phyloP scores from a whole-genome alignment of 2,797 vertebrate genomes.

The Malacoctenus gilli region DNA sequence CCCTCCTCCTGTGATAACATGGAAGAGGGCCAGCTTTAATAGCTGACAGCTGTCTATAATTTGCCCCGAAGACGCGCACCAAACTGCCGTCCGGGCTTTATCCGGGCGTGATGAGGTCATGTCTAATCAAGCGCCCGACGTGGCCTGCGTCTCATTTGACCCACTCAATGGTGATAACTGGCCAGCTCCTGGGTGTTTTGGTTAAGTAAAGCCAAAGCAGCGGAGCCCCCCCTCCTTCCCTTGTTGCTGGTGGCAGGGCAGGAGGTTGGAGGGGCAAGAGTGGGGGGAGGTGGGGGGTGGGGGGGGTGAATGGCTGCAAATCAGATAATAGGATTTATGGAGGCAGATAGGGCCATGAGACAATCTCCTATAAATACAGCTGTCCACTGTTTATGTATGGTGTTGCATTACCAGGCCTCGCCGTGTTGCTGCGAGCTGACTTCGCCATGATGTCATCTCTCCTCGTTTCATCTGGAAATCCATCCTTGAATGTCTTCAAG shows the following conservation, averaged over 20 bases:
- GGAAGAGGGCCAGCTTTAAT: constrained; percentile 59
- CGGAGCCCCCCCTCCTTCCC: neutral
- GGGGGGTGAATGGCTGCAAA: constrained; percentile 52
- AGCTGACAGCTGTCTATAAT: constrained; percentile 71
- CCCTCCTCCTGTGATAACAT: constrained; percentile 47
- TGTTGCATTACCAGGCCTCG: constrained; percentile 76
- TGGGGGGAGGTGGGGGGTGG: too few species aligned
- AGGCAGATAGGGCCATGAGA: constrained; percentile 73
- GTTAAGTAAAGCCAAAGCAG: constrained; percentile 55
- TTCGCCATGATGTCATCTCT: constrained; percentile 82
- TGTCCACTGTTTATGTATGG: constrained; percentile 81
- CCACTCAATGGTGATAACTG: constrained; percentile 44
- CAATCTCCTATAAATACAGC: constrained; percentile 83
- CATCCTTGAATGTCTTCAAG: constrained; percentile 73
- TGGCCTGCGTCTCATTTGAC: constrained; percentile 24
- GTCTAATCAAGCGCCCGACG: constrained; percentile 44
- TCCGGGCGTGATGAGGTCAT: constrained; percentile 64
- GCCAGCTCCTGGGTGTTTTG: constrained; percentile 31
- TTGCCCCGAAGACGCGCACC: constrained; percentile 42
- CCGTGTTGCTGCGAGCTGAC: constrained; percentile 73
- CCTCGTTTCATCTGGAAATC: constrained; percentile 72
- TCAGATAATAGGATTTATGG: constrained; percentile 80
- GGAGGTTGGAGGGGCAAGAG: too few species aligned
- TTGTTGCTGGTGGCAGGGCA: too few species aligned
- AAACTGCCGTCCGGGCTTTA: constrained; percentile 48